Percentiles rank a stretch among this genome's conserved stretches.
These are phyloP conservation scores for Sciurus niger DNA, from an alignment of 2,113 vertebrate species.

Conservation along the genomic window DNA sequence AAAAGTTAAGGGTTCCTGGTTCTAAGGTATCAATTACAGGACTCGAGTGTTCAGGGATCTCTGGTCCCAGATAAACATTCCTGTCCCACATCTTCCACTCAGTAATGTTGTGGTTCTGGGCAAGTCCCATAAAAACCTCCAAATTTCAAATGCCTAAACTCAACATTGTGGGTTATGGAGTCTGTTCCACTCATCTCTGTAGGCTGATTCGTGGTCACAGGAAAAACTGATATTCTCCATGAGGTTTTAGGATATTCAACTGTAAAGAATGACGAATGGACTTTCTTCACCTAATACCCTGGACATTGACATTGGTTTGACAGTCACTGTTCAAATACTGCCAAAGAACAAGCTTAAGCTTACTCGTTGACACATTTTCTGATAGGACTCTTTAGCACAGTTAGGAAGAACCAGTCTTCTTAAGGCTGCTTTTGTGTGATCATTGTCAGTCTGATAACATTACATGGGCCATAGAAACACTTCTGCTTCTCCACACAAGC, in stretches of 20 bases:
- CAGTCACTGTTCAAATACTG: too few species aligned
- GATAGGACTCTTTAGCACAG: too few species aligned
- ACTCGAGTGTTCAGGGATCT: neutral
- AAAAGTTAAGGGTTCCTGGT: neutral
- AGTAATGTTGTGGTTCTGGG: neutral
- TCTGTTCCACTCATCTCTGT: neutral
- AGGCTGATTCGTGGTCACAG: neutral
- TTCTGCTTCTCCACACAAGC: neutral
- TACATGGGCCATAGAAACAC: too few species aligned
- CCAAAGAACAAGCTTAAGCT: too few species aligned
- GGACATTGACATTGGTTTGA: too few species aligned
- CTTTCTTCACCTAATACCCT: too few species aligned
- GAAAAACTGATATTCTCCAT: neutral
- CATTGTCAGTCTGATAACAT: neutral
- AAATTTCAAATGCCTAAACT: neutral
- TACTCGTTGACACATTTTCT: too few species aligned
- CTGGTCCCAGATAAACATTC: neutral
- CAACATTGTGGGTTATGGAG: neutral
- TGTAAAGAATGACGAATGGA: too few species aligned
- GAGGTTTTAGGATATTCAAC: too few species aligned
- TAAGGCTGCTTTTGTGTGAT: neutral
- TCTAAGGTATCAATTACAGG: neutral
- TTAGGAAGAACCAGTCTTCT: neutral
- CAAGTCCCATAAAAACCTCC: neutral
- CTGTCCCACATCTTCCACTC: neutral